These are phyloP conservation scores for Rafetus swinhoei DNA, from an alignment of 2,113 vertebrate genomes.

Conservation along the genomic window DNA sequence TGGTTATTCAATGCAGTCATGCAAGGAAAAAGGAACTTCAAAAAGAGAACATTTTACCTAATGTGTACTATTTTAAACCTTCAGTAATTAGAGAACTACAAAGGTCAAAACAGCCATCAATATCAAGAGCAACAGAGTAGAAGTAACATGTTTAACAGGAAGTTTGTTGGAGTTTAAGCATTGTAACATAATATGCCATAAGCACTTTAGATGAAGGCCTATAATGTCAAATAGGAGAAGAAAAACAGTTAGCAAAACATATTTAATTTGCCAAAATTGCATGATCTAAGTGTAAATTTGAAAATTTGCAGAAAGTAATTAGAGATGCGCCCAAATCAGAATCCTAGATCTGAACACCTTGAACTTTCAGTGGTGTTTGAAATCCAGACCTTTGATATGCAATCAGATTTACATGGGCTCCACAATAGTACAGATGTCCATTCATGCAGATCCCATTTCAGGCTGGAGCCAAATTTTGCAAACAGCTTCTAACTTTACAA, in stretches of 20 bases:
- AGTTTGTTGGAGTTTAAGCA: conserved; percentile 56
- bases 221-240: background rate
- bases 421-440: background rate
- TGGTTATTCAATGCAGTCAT: conserved; percentile 70
- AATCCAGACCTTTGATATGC: background rate
- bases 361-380: background rate
- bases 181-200: conserved; percentile 44
- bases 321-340: background rate
- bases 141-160: conserved; percentile 70
- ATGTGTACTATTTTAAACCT: conserved; percentile 62
- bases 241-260: background rate
- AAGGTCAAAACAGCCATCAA: conserved; percentile 75
- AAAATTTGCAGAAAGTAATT: background rate
- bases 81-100: conserved; percentile 67
- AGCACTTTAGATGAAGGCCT: conserved; percentile 18
- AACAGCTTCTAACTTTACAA: background rate
- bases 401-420: background rate
- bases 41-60: conserved; percentile 72
- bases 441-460: background rate
- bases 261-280: conserved; percentile 23
- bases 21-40: conserved; percentile 69
- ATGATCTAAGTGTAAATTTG: background rate
- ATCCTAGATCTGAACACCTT: background rate
- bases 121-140: conserved; percentile 68
- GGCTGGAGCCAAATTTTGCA: conserved; percentile 28